phyloP scores from a whole-genome alignment of 2,888 invertebrate species.

The Trachelus tabidus region DNA sequence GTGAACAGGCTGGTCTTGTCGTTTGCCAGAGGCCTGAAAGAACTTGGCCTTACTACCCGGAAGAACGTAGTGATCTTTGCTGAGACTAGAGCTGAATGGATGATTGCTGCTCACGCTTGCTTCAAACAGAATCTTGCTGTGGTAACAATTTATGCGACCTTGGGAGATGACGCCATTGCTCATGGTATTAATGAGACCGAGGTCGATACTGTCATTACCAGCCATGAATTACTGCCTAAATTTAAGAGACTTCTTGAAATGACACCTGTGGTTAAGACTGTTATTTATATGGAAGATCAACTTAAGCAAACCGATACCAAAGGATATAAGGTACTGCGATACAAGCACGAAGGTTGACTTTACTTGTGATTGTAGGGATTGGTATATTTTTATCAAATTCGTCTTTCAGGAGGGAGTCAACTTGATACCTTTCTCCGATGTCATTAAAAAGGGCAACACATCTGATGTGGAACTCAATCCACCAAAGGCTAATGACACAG shows the following conservation, averaged over 20 bases:
- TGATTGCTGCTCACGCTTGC: slow-evolving; percentile 95
- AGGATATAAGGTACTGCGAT: slow-evolving; percentile 72
- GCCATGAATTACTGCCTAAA: slow-evolving; percentile 91
- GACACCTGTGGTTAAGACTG: slow-evolving; percentile 80
- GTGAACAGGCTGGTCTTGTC: slow-evolving; percentile 80
- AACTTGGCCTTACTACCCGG: slow-evolving; percentile 79
- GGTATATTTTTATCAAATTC: not conserved
- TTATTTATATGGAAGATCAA: slow-evolving; percentile 91
- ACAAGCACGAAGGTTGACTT: not conserved
- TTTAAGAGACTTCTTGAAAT: slow-evolving; percentile 81
- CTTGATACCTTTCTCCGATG: slow-evolving; percentile 80
- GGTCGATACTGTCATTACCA: slow-evolving; percentile 92
- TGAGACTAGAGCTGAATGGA: slow-evolving; percentile 98
- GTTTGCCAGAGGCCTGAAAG: slow-evolving; percentile 87
- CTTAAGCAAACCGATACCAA: slow-evolving; percentile 76
- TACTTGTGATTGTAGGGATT: not conserved
- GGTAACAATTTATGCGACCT: slow-evolving; percentile 96
- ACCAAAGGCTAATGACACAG: slow-evolving; percentile 82
- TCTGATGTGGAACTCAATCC: slow-evolving; percentile 62
- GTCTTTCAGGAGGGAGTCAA: slow-evolving; percentile 71
- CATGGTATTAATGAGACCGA: slow-evolving; percentile 98
- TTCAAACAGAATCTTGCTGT: slow-evolving; percentile 89
- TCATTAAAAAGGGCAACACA: slow-evolving; percentile 70
- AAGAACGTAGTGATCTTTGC: slow-evolving; percentile 93
- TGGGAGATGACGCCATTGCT: slow-evolving; percentile 95